phyloP scores from a whole-genome alignment of 1,140 invertebrate species.

The Drosophila tsacasi region DNA sequence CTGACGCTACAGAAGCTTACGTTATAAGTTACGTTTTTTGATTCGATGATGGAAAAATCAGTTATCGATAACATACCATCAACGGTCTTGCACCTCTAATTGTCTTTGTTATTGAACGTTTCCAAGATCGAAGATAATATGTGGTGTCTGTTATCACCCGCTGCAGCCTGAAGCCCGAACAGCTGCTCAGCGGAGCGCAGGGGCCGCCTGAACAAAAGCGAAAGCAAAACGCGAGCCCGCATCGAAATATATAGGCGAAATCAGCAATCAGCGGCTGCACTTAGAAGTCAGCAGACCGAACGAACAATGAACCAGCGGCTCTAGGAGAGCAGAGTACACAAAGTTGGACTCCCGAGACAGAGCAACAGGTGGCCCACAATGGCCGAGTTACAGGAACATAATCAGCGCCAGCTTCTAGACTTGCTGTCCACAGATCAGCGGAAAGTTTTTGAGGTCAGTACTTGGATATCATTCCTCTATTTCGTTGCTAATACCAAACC shows the following conservation, averaged over 20 bases:
- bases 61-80: not conserved
- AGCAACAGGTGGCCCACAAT: constrained; percentile 36
- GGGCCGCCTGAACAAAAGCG: constrained; percentile 16
- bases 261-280: constrained; percentile 33
- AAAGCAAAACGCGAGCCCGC: constrained; percentile 25
- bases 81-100: not conserved
- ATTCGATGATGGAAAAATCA: not conserved
- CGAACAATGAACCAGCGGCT: constrained; percentile 38
- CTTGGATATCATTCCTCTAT: too few relatives aligned
- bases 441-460: constrained; percentile 44
- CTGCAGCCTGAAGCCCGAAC: constrained; percentile 33
- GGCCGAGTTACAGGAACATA: constrained; percentile 20
- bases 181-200: constrained; percentile 56
- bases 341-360: constrained; percentile 12
- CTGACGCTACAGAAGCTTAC: too few relatives aligned
- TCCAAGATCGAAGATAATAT: constrained; percentile 53
- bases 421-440: constrained; percentile 48
- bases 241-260: constrained; percentile 26
- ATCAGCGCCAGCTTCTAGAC: constrained; percentile 44
- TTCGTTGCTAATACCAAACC: not conserved
- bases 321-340: constrained; percentile 14
- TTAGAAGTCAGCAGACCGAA: constrained; percentile 30
- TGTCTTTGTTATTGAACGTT: constrained; percentile 24
- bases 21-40: too few relatives aligned
- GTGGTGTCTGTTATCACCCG: constrained; percentile 57